Conservation (phyloP, 2,797 vertebrate species). For the Myotis planiceps region DNA sequence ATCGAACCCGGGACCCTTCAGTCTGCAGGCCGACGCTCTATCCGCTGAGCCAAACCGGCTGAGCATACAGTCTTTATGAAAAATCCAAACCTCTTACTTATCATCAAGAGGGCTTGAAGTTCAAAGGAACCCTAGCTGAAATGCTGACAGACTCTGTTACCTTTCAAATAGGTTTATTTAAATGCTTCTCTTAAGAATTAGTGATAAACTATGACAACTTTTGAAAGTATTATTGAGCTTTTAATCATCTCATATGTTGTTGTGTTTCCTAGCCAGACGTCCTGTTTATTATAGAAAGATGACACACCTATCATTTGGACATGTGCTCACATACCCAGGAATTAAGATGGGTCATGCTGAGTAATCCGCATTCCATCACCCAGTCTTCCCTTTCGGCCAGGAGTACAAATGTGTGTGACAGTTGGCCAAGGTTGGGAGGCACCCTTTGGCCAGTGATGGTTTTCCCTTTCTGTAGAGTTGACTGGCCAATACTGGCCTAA, state of each 20-base stretch:
- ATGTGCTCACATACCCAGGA: not conserved
- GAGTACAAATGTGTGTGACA: not conserved
- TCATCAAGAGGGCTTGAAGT: not conserved
- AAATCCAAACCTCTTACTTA: not conserved
- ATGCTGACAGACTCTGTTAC: not conserved
- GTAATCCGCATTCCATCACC: slow-evolving; percentile 48
- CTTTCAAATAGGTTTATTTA: not conserved
- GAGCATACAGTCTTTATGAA: not conserved
- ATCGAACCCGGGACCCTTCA: too few species aligned
- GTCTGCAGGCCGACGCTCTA: too few species aligned
- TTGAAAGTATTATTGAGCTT: not conserved
- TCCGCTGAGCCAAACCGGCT: too few species aligned
- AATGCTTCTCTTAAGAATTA: not conserved
- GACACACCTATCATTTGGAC: not conserved
- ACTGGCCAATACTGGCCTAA: not conserved
- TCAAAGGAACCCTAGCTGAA: not conserved
- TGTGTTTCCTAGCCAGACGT: slow-evolving; percentile 5
- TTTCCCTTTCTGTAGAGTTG: slow-evolving; percentile 10
- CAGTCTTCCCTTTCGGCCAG: slow-evolving; percentile 6
- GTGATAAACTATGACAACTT: not conserved
- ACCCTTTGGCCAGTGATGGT: not conserved
- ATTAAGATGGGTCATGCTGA: slow-evolving; percentile 17
- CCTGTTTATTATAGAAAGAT: slow-evolving; percentile 62
- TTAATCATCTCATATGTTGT: slow-evolving; percentile 1
- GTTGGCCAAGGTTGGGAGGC: slow-evolving; percentile 8